Percentiles rank a stretch among this genome's conserved stretches.
These are phyloP conservation scores for Hoplodrina ambigua DNA, from an alignment of 2,888 invertebrate species.

Conservation along the genomic window DNA sequence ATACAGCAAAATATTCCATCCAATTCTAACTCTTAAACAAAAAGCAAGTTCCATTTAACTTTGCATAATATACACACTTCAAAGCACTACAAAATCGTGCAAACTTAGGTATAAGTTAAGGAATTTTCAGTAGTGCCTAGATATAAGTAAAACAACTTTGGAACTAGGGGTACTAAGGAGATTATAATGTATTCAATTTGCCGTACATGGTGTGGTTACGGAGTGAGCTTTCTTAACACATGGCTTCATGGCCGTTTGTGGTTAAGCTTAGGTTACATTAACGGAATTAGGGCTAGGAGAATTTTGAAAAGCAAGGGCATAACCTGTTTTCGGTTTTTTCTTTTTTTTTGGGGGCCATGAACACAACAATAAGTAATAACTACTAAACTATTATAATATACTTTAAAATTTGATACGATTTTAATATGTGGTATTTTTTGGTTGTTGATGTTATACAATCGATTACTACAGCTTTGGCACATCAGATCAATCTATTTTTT, in stretches of 20 bases:
- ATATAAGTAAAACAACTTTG: slow-evolving; percentile 29
- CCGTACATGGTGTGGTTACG: slow-evolving; percentile 48
- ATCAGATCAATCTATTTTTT: too few species aligned
- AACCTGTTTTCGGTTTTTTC: background rate
- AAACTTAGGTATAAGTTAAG: background rate
- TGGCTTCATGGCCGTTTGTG: slow-evolving; percentile 32
- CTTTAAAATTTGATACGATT: too few species aligned
- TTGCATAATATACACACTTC: background rate
- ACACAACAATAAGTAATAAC: too few species aligned
- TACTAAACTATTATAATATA: too few species aligned
- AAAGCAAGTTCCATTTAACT: background rate
- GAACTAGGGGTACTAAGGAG: slow-evolving; percentile 31
- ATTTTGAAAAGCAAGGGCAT: background rate
- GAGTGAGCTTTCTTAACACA: slow-evolving; percentile 43
- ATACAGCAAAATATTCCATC: background rate
- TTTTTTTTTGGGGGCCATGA: too few species aligned
- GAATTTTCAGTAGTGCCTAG: slow-evolving; percentile 30
- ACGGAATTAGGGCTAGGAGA: slow-evolving; percentile 10
- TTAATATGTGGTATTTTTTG: too few species aligned
- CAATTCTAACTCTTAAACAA: background rate
- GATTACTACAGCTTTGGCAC: too few species aligned
- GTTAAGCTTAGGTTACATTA: slow-evolving; percentile 30
- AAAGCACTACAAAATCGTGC: slow-evolving; percentile 34
- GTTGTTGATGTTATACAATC: too few species aligned
- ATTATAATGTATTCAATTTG: slow-evolving; percentile 60